Percentiles rank a stretch among this genome's conserved stretches.
Evolutionary conservation across 2,888 invertebrate genomes (phyloP).

Genomic region (Cantharis rufa): DNA sequence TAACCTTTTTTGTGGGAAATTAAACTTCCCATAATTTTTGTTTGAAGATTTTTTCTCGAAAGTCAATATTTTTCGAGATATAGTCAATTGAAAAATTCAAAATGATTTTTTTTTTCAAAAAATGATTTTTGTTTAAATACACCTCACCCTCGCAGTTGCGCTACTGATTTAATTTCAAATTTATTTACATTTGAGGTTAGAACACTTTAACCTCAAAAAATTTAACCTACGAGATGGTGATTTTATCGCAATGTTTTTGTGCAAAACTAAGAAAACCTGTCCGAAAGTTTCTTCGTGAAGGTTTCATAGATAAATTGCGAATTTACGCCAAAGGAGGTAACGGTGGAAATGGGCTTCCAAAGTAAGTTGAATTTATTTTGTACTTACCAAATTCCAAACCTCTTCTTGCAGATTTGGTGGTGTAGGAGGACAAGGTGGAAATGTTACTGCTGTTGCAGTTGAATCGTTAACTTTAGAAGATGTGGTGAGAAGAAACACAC

Average conservation of each 20-base stretch:
- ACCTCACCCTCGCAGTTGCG: too few species aligned
- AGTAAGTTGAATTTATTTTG: slow-evolving; percentile 48
- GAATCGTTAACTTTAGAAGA: slow-evolving; percentile 63
- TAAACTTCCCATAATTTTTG: too few species aligned
- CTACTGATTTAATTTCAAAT: not conserved
- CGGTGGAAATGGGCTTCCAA: slow-evolving; percentile 75
- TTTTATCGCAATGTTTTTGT: slow-evolving; percentile 55
- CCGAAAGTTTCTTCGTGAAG: slow-evolving; percentile 58
- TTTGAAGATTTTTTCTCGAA: too few species aligned
- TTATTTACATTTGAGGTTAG: not conserved
- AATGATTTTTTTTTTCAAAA: too few species aligned
- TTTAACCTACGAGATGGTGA: slow-evolving; percentile 55
- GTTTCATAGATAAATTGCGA: slow-evolving; percentile 80
- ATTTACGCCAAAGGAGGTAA: slow-evolving; percentile 81
- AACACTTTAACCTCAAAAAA: not conserved
- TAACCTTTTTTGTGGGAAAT: too few species aligned
- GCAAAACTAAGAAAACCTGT: slow-evolving; percentile 58
- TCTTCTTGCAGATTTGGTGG: slow-evolving; percentile 78
- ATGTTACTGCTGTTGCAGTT: slow-evolving; percentile 73
- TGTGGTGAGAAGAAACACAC: slow-evolving; percentile 59
- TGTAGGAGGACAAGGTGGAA: slow-evolving; percentile 89
- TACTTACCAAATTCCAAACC: not conserved
- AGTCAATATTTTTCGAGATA: too few species aligned
- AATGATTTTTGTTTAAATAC: too few species aligned
- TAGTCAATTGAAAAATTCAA: too few species aligned